Evolutionary conservation across 1,140 invertebrate species (phyloP), one percentile per base, ranked within the genome.

Genomic region (Megalopta genalis): DNA sequence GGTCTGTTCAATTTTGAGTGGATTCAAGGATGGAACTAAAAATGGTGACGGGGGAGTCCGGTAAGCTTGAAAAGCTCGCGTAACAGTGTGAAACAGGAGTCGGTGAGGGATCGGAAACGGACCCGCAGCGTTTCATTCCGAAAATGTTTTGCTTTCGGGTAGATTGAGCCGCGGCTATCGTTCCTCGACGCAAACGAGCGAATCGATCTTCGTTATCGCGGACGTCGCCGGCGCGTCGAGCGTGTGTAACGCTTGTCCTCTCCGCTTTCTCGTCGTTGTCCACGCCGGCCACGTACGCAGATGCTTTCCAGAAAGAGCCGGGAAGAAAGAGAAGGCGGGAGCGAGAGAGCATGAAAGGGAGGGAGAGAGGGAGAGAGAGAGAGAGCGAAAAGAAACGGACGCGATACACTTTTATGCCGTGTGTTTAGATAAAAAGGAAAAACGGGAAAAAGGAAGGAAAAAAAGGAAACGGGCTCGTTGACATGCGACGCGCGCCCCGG

Each of bases 241-340:
- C 63, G 63, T 32, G 42, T 46, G 42, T 10, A 18, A 32, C 59
- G 32, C 25, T 16, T 16, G 68, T 68, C n/a, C 57, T 71, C 63
- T 71, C 63, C 62, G 73, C 80, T 82, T 82, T 82, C 80, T 63
- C 78, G 72, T 60, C 78, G 72, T 67, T 80, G 66, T 27, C 63
- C 66, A 83, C 59, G 21, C 81, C 57, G 67, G 7, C 57, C 81
- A 83, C 81, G 81, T 80, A 80, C 70, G 81, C 60, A 59, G 66
- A 78, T 78, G 80, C 80, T 78, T 82, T 82, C 80, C 68, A 71
- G 73, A 77, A 82, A 82, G 75, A 71, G 75, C 25, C 52, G 25
- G 23, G 66, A 42, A 57, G 9, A 21, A 57, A 57, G n/a, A 21
- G 18, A n/a, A n/a, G n/a, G 14, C 7, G 21, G 21, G n/a, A n/a